Conservation (phyloP, 2,888 invertebrate species). For the Molanna angustata region DNA sequence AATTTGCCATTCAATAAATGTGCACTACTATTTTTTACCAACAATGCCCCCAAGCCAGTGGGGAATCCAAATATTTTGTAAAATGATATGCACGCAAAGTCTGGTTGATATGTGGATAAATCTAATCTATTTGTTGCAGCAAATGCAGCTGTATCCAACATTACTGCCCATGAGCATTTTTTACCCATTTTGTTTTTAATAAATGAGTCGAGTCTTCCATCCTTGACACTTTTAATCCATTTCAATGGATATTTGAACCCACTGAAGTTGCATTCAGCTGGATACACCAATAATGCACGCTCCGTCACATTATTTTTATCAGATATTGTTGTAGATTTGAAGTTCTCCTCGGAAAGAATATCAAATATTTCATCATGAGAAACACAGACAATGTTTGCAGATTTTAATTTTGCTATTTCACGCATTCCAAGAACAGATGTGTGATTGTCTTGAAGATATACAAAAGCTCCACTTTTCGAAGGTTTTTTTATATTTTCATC, state of each 20-base stretch:
- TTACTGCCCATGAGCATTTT: constrained; percentile 63
- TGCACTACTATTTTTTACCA: constrained; percentile 68
- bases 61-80: constrained; percentile 97
- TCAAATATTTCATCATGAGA: constrained; percentile 48
- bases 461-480: constrained; percentile 60
- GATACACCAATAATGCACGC: constrained; percentile 72
- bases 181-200: constrained; percentile 43
- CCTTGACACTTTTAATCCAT: constrained; percentile 63
- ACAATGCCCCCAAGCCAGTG: constrained; percentile 87
- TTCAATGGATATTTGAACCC: constrained; percentile 84
- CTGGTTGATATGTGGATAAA: constrained; percentile 68
- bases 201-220: constrained; percentile 54
- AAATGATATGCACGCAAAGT: constrained; percentile 91
- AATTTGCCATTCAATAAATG: constrained; percentile 59
- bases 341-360: constrained; percentile 41
- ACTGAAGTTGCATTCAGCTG: constrained; percentile 94
- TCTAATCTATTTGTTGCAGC: constrained; percentile 76
- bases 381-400: constrained; percentile 57
- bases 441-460: constrained; percentile 87
- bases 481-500: constrained; percentile 34
- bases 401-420: constrained; percentile 62
- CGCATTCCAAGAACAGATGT: constrained; percentile 94
- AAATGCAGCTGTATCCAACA: constrained; percentile 85
- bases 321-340: constrained; percentile 25
- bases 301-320: not conserved